A percentile compares a stretch with the other conserved stretches of the same genome.
These are phyloP conservation scores for Nematopogon swammerdamellus DNA, from an alignment of 2,888 invertebrate species.

Conservation along the genomic window DNA sequence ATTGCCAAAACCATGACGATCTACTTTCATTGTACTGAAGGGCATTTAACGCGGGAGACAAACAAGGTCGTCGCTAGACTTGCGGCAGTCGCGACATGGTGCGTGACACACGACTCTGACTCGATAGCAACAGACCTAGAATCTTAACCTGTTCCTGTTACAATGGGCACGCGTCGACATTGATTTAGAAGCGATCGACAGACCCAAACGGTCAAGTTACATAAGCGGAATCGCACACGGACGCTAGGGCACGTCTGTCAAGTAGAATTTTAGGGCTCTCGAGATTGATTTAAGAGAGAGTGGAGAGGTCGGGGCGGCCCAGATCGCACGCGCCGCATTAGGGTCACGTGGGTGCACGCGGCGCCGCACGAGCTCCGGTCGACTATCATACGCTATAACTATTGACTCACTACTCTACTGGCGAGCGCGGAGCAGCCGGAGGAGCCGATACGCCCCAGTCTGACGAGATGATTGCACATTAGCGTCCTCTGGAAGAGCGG, in stretches of 20 bases:
- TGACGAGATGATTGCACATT: neutral
- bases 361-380: constrained; percentile 13
- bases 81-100: too few species aligned
- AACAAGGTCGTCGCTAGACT: too few species aligned
- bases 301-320: constrained; percentile 50
- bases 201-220: neutral
- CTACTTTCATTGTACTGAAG: neutral
- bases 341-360: constrained; percentile 45
- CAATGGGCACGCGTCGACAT: too few species aligned
- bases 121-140: too few species aligned
- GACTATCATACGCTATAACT: neutral
- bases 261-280: constrained; percentile 49
- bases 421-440: neutral
- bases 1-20: too few species aligned
- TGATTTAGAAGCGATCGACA: too few species aligned
- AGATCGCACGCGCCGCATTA: constrained; percentile 38
- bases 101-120: too few species aligned
- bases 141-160: too few species aligned
- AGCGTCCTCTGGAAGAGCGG: too few species aligned
- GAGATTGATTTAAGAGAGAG: constrained; percentile 54
- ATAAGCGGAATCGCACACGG: neutral
- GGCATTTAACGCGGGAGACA: too few species aligned
- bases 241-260: constrained; percentile 17
- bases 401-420: neutral
- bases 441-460: neutral